A percentile compares a stretch with the other conserved stretches of the same genome.
Conservation (phyloP, 35 echinoderm and acorn worm species). For the Lytechinus variegatus region DNA sequence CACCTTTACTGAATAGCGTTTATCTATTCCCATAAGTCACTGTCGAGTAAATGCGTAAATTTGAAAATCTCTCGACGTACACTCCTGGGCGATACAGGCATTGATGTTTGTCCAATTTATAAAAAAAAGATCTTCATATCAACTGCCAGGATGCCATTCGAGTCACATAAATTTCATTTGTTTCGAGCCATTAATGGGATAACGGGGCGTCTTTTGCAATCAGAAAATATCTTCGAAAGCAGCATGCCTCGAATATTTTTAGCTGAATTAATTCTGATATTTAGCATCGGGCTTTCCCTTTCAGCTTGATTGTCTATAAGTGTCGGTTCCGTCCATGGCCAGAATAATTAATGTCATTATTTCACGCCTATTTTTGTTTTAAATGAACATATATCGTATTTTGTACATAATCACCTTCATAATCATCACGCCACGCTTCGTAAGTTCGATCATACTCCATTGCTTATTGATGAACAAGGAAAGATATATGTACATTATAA, state of each 20-base stretch:
- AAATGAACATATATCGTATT: no score
- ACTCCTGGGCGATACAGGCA: no score
- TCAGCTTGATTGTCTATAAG: background rate
- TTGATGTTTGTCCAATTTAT: no score
- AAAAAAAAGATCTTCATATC: background rate
- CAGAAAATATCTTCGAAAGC: background rate
- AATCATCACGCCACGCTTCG: no score
- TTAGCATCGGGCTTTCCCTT: background rate
- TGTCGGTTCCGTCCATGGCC: background rate
- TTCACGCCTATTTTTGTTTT: background rate
- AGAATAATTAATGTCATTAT: background rate
- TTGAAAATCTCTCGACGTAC: no score
- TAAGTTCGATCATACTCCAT: no score
- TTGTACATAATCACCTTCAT: no score
- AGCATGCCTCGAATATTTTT: background rate
- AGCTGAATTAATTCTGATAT: background rate
- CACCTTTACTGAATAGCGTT: no score
- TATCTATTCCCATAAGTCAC: no score
- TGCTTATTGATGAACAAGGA: no score
- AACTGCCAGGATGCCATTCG: background rate
- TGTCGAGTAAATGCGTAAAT: no score
- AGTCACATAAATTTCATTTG: constrained; percentile 19
- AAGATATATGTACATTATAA: no score
- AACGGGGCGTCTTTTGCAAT: background rate
- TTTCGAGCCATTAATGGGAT: background rate